Evolutionary conservation across 2,113 vertebrate species (phyloP), one percentile per base, ranked within the genome.

Genomic region (Ceyx margarethae): DNA sequence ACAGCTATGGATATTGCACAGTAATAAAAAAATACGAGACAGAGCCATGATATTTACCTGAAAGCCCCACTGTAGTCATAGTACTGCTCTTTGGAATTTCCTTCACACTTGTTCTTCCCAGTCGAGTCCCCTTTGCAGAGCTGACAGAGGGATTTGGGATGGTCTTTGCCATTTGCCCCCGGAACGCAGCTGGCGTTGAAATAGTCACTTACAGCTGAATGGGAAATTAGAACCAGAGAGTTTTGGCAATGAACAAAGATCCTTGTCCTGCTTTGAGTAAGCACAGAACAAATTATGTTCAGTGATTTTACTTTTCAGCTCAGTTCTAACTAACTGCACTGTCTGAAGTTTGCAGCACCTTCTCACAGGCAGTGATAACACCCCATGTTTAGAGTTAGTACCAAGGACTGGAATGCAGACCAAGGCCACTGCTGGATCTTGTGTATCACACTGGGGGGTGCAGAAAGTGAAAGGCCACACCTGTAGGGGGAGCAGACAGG

Each of bases 111-210:
- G 31, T 97, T 81, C 9, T 93, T 22, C 60, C 98, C 98, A 1
- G 5, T 6, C 0, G 0, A 43, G 23, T 99, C 87, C 15, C 99
- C 99, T 35, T 10, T 93, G 92, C 99, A 99, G 62, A 98, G 97
- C 76, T 96, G 58, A 69, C 99, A 99, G 83, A 99, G 98, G 83
- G 98, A 98, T 3, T 93, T 2, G 0, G 98, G 97, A 51, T 98
- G 97, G 6, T 45, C 77, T 6, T 71, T 33, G 2, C 89, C 93
- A 56, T 91, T 96, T 11, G 98, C 98, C 64, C 99, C 99, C 1
- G 99, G 99, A 87, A 99, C 90, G 12, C 99, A 99, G 96, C 99
- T 99, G 45, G 97, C 97, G 4, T 10, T 98, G 89, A 99, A 99
- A 91, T 98, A 99, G 13, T 98, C 94, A 11, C 98, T 98, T 79